Conservation (phyloP, 2,797 vertebrate genomes). For the Enteromius thamalakanensis region DNA sequence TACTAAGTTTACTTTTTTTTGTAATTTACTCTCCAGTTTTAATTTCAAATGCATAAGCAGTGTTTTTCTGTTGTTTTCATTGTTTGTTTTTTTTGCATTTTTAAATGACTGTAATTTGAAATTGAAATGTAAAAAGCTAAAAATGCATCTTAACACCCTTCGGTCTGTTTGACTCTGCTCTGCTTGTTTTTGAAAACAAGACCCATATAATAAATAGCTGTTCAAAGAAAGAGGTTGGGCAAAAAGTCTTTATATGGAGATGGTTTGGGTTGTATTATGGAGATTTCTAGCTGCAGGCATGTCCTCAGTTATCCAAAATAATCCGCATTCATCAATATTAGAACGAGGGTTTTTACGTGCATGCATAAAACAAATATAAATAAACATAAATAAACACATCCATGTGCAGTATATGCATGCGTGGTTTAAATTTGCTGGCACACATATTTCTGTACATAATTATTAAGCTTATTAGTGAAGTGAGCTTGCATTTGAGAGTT, state of each 20-base stretch:
- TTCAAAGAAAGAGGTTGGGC: not conserved
- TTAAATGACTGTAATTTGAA: not conserved
- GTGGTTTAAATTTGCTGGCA: not conserved
- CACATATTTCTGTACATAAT: not conserved
- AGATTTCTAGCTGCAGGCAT: not conserved
- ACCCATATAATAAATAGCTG: not conserved
- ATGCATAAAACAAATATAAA: not conserved
- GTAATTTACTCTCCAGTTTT: not conserved
- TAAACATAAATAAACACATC: not conserved
- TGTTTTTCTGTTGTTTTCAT: not conserved
- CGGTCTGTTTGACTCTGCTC: not conserved
- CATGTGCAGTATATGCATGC: not conserved
- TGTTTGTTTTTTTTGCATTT: not conserved
- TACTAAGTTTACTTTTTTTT: not conserved
- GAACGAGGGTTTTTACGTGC: not conserved
- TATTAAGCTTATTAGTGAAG: not conserved
- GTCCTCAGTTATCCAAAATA: not conserved
- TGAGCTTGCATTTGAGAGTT: not conserved
- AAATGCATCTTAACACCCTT: not conserved
- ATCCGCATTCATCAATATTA: not conserved
- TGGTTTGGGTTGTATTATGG: not conserved
- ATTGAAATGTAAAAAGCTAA: not conserved
- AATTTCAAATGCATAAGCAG: not conserved
- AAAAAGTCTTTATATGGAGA: not conserved
- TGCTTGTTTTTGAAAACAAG: not conserved